Evolutionary conservation across 2,888 invertebrate genomes (phyloP), one percentile per base, ranked within the genome.

Genomic region (Quadroppia sp.): DNA sequence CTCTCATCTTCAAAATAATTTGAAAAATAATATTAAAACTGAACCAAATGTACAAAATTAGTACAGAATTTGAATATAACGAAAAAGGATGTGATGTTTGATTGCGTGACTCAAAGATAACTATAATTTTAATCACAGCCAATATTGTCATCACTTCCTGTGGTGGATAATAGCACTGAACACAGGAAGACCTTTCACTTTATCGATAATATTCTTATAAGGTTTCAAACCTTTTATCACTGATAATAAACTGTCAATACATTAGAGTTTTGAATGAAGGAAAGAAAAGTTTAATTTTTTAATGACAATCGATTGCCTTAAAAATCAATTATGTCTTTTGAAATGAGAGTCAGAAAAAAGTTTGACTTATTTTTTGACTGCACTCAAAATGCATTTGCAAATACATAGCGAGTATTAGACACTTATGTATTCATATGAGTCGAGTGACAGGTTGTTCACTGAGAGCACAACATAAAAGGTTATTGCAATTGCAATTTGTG

Each of bases 231-330:
- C 20, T 50, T 50, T 20, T 50, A 50, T 23, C 6, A 20, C 20
- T 45, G 45, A 6, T 15, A 15, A 11, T 11, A 45, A 15, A 45
- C 9, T 45, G 45, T 11, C 9, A 45, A 45, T 45, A 15, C 45
- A 45, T 45, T 45, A 45, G 15, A 45, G 13, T 45, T 45, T 45
- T 45, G 15, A 45, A 45, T 4, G 45, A 45, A n/a, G 23, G 23
- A 53, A 23, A 61, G 6, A 9, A 30, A 61, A 6, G 30, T 17
- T 59, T 59, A 59, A 59, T 59, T 59, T 64, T 64, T 64, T 64
- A 64, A 64, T 64, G 64, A 64, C 30, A 36, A 64, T 64, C 64
- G 64, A 64, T 64, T 59, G 23, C 20, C 23, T 53, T 3, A 48
- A 45, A 36, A 36, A 36, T 45, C 45, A 45, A 15, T 45, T 45